phyloP scores from a whole-genome alignment of 2,797 vertebrate genomes.

The Poeciliopsis gracilis region DNA sequence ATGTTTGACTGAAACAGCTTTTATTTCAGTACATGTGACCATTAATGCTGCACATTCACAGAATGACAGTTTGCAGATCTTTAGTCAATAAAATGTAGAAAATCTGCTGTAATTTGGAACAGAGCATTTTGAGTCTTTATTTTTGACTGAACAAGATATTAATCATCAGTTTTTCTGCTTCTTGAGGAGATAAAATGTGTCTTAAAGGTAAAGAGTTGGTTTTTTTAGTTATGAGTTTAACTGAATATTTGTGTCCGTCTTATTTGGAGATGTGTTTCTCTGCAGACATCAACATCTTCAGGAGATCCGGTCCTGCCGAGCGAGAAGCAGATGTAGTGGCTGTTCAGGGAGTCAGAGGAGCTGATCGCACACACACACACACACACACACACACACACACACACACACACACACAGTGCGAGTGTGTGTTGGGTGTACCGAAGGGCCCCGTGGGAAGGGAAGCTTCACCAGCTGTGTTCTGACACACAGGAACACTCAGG shows the following conservation, averaged over 20 bases:
- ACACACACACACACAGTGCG: conserved; percentile 6
- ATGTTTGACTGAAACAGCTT: too few species aligned
- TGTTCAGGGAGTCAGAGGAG: conserved; percentile 40
- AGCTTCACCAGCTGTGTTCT: conserved; percentile 80
- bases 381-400: too few species aligned
- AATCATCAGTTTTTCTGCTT: too few species aligned
- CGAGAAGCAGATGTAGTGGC: conserved; percentile 54
- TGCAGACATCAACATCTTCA: conserved; percentile 19
- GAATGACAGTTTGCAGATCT: too few species aligned
- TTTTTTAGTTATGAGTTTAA: too few species aligned
- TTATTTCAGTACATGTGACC: too few species aligned
- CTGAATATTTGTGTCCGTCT: not conserved
- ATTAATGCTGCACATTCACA: too few species aligned
- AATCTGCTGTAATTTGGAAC: too few species aligned
- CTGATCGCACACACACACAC: not conserved
- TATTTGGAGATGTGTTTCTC: not conserved
- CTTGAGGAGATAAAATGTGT: not conserved
- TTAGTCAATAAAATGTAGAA: too few species aligned
- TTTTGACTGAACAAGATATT: not conserved
- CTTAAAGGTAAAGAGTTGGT: not conserved
- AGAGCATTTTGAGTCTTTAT: too few species aligned
- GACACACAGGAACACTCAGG: conserved; percentile 70
- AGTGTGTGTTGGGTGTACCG: conserved; percentile 43
- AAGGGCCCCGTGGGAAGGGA: conserved; percentile 61
- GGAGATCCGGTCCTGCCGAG: conserved; percentile 11